Base-by-base conservation (phyloP, 2,888 invertebrate genomes). In the Hyles lineata region DNA sequence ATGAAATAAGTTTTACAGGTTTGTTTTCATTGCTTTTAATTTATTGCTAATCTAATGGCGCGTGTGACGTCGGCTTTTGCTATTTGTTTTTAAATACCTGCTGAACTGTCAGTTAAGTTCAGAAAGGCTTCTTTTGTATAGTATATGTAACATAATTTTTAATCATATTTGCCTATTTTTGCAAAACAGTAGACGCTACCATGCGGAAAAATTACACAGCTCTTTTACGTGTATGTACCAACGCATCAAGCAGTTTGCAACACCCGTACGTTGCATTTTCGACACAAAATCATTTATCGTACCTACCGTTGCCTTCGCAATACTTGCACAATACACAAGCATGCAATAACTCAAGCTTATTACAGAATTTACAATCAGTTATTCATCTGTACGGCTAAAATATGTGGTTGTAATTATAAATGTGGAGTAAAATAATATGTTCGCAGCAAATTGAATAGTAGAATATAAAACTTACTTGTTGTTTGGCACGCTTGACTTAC, bases 141-240 rank as follows among this genome's bases (percentile, higher is more conserved):
- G 2, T 15, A 43, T 2, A 11, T 43, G 15, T 3, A 43, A 11
- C 11, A 3, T 43, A 1, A 17, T 17, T 6, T 25, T 25, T 23
- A 60, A 23, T 25, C 17, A 2, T 5, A 25, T 60, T 60, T 25
- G 4, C 11, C 7, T 55, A n/a, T 17, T 55, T 55, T 63, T 32
- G 35, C 21, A 43, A 21, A 63, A 35, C 21, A 11, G 43, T 60
- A 60, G 25, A 17, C 11, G 60, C 17, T 60, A 23, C 25, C 15
- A 25, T 60, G 60, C 25, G 25, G 21, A n/a, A 63, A 63, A 63
- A 35, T 43, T 55, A 55, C 55, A 43, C 43, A 43, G 63, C 11
- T 63, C 35, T 70, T 72, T 50, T 69, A 63, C 59, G 62, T 72
- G 69, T 74, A 29, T 32, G 61, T 32, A 15, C 23, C 69, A 23